Base-by-base conservation (phyloP, 2,888 invertebrate species). In the Ophion ventricosus region DNA sequence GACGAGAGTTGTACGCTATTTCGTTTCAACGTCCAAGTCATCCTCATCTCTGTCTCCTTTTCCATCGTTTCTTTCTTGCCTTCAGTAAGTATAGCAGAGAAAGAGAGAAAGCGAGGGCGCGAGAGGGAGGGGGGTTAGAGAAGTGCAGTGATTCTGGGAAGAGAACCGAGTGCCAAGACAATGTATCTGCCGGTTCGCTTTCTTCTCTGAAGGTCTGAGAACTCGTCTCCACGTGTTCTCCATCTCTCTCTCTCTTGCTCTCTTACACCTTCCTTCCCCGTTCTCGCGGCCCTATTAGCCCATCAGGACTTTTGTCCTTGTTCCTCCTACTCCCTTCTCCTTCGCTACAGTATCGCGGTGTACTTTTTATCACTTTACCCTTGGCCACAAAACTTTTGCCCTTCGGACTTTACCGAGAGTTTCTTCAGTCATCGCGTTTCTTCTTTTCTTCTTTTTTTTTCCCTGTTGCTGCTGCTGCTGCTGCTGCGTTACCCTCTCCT, bases 151-250 rank as follows among this genome's bases (percentile, higher is more conserved):
- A 87, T 87, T 87, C 86, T 80, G 83, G 84, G 87, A 87, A 87
- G 78, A 83, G 83, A 83, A 73, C 84, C 80, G 80, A 75, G 79
- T 56, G 82, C 86, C 85, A 84, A 87, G 86, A 87, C 87, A 87
- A 86, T 85, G 87, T 85, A 85, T 82, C 87, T 86, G 81, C 85
- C 80, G 82, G 80, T 86, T 85, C 86, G 85, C 83, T 84, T 85
- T 79, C 81, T 85, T 82, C 85, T 86, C 76, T 70, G 83, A 82
- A 85, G 81, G 73, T 80, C 82, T 79, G 82, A 85, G 83, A 81
- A 84, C 70, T 79, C 78, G 64, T 56, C 83, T 83, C 57, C 76
- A 74, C 70, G 79, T 80, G 85, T 57, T 76, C 74, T 73, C 77
- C 64, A 74, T 57, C 80, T 75, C 67, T 76, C 73, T 75, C 84